Evolutionary conservation across 2,113 vertebrate species (phyloP).

Genomic region (Dasyornis broadbenti): DNA sequence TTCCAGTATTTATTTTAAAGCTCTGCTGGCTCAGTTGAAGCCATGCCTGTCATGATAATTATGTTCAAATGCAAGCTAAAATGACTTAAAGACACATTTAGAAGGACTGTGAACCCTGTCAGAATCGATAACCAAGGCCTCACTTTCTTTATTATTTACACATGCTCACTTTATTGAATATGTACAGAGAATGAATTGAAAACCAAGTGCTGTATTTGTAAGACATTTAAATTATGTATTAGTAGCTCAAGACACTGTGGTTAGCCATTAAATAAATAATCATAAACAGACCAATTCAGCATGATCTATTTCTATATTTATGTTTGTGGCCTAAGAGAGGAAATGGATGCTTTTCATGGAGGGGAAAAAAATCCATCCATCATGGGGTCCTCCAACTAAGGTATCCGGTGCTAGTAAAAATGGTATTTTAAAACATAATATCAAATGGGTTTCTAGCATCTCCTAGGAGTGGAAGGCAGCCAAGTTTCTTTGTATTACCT

Average conservation of each 20-base stretch:
- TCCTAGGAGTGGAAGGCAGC: neutral
- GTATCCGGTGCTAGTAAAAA: neutral
- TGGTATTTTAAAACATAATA: neutral
- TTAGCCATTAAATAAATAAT: slow-evolving; percentile 46
- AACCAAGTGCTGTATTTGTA: slow-evolving; percentile 22
- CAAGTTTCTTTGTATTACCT: neutral
- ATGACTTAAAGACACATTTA: slow-evolving; percentile 5
- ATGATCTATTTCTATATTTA: neutral
- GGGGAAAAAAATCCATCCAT: neutral
- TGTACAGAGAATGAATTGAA: slow-evolving; percentile 11
- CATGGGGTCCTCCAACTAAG: neutral
- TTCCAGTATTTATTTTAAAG: slow-evolving; percentile 5
- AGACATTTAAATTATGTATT: slow-evolving; percentile 40
- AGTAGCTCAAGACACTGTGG: neutral
- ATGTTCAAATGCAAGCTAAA: neutral
- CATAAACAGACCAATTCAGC: neutral
- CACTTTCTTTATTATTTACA: neutral
- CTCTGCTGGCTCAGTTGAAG: neutral
- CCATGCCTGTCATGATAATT: neutral
- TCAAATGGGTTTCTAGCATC: neutral
- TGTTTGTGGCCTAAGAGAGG: neutral
- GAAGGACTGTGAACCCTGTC: slow-evolving; percentile 3
- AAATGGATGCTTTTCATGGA: neutral
- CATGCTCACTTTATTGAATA: neutral
- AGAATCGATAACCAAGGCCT: neutral